Evolutionary conservation across 2,888 invertebrate species (phyloP).

Genomic region (Spodoptera littoralis): DNA sequence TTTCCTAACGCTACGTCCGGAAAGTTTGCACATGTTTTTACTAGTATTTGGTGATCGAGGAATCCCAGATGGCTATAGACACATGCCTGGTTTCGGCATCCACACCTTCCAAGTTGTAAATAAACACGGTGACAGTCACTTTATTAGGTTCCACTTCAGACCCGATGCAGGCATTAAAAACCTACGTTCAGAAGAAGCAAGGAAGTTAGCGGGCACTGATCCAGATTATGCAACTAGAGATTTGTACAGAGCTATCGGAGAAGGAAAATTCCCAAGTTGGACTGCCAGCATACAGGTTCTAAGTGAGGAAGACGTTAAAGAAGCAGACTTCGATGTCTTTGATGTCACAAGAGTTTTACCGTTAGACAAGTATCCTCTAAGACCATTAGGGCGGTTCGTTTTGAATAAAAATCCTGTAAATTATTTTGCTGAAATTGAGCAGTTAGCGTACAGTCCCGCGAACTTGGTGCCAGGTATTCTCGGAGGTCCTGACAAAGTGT

Average conservation of each 20-base stretch:
- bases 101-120: slow-evolving; percentile 97
- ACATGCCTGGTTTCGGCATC: slow-evolving; percentile 97
- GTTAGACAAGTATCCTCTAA: slow-evolving; percentile 92
- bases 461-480: slow-evolving; percentile 97
- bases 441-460: slow-evolving; percentile 95
- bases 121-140: slow-evolving; percentile 90
- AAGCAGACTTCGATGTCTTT: slow-evolving; percentile 94
- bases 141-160: slow-evolving; percentile 96
- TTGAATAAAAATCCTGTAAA: slow-evolving; percentile 96
- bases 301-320: slow-evolving; percentile 93
- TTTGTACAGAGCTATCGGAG: slow-evolving; percentile 94
- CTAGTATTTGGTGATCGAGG: slow-evolving; percentile 96
- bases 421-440: slow-evolving; percentile 97
- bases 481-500: slow-evolving; percentile 96
- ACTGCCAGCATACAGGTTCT: slow-evolving; percentile 94
- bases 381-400: slow-evolving; percentile 94
- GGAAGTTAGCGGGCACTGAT: slow-evolving; percentile 91
- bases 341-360: slow-evolving; percentile 97
- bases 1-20: slow-evolving; percentile 94
- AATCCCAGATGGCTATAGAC: slow-evolving; percentile 95
- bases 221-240: slow-evolving; percentile 96
- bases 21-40: slow-evolving; percentile 94
- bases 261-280: slow-evolving; percentile 92
- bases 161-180: slow-evolving; percentile 96
- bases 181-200: slow-evolving; percentile 90